A percentile compares a stretch with the other conserved stretches of the same genome.
phyloP scores from a whole-genome alignment of 1,140 invertebrate species.

The Bathynomus jamesi region DNA sequence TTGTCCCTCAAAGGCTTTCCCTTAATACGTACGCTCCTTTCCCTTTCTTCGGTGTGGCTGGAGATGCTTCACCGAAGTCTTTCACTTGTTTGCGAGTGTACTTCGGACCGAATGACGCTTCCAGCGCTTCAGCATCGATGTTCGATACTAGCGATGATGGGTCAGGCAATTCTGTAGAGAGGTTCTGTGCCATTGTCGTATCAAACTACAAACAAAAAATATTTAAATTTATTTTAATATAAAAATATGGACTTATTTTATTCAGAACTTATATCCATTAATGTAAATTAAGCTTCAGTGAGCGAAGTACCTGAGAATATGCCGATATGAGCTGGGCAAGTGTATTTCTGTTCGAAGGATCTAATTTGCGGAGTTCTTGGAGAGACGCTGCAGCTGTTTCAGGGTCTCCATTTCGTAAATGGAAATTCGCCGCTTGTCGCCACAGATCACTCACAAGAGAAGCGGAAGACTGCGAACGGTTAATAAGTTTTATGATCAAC shows the following conservation, averaged over 20 bases:
- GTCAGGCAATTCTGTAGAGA: constrained; percentile 5
- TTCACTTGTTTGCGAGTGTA: constrained; percentile 4
- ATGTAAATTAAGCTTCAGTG: not conserved
- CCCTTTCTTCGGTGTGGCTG: not conserved
- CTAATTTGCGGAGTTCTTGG: not conserved
- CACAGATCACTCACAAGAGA: no score
- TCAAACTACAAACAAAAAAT: constrained; percentile 10
- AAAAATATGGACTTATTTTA: not conserved
- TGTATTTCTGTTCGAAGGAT: no score
- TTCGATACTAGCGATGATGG: not conserved
- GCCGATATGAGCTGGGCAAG: not conserved
- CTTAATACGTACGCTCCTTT: no score
- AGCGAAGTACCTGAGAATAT: not conserved
- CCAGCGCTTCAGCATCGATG: constrained; percentile 9
- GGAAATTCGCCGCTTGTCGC: constrained; percentile 3
- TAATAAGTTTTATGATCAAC: no score
- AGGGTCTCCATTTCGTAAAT: constrained; percentile 10
- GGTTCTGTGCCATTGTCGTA: not conserved
- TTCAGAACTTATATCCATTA: not conserved
- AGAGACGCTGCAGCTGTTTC: constrained; percentile 6
- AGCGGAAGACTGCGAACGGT: no score
- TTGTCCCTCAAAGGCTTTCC: no score
- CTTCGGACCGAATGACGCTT: constrained; percentile 18
- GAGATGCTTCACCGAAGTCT: not conserved
- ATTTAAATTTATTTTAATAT: not conserved